Evolutionary conservation across 2,888 invertebrate species (phyloP), one percentile per base, ranked within the genome.

Genomic region (Amphimallon solstitiale): DNA sequence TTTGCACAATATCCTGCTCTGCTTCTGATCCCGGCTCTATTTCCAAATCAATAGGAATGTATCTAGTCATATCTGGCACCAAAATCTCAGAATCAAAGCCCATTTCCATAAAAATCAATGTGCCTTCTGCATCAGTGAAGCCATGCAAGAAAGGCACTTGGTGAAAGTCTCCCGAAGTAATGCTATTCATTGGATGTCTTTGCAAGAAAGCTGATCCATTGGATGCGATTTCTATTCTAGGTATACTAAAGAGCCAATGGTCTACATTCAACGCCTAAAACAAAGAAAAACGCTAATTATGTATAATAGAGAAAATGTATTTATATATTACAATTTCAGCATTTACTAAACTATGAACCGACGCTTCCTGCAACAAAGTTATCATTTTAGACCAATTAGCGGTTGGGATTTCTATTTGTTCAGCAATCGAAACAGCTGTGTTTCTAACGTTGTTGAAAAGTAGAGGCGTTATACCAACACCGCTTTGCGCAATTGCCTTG

Each of bases 401-500:
- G 15, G 7, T 54, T 35, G 35, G 35, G 5, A 54, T 37, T 12
- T 37, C 54, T 1, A 54, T 7, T 35, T 35, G 1, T 12, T 21
- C 38, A 9, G 54, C 54, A 14, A 54, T 15, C 21, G 10, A 7
- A 2, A 54, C 2, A 0, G 38, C 62, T 9, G 9, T 51, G n/a
- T 63, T 51, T 15, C 35, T 29, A 23, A 5, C 5, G n/a, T n/a
- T n/a, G 9, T 9, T 48, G 6, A 12, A 9, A n/a, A n/a, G n/a
- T n/a, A n/a, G n/a, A n/a, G 34, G 35, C 1, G 34, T 35, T n/a
- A 60, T 14, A 4, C 49, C 38, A 9, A 19, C 19, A 4, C 49
- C 62, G 23, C 49, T 49, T 23, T 63, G 21, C 5, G 14, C 19
- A 14, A 63, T 63, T 4, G 40, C 62, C 40, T 63, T 63, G 43